Evolutionary conservation across 2,113 vertebrate genomes (phyloP).

Genomic region (Oncorhynchus kisutch): DNA sequence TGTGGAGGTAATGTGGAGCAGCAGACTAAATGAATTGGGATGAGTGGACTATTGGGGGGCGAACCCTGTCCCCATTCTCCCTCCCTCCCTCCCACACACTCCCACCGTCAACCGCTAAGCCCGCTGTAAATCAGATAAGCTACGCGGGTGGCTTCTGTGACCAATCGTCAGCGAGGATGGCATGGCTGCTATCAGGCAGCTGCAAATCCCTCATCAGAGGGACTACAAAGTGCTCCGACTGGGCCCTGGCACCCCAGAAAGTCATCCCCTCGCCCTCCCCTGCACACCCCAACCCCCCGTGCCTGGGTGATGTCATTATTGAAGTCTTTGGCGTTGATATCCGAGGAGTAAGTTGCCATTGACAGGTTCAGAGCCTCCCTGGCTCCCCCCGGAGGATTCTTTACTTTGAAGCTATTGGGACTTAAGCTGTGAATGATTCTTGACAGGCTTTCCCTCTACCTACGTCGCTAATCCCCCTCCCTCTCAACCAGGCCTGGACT

Average conservation of each 20-base stretch:
- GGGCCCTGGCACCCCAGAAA: conserved; percentile 79
- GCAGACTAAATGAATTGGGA: conserved; percentile 59
- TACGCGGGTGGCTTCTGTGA: conserved; percentile 62
- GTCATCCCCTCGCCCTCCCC: conserved; percentile 49
- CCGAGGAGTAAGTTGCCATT: conserved; percentile 84
- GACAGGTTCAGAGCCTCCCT: conserved; percentile 11
- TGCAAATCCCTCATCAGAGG: conserved; percentile 83
- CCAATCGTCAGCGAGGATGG: conserved; percentile 60
- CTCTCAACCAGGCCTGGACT: conserved; percentile 12
- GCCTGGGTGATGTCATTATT: conserved; percentile 94
- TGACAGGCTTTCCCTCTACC: conserved; percentile 87
- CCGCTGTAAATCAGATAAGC: conserved; percentile 73
- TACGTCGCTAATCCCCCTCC: conserved; percentile 78
- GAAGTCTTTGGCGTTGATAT: conserved; percentile 85
- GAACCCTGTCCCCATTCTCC: conserved; percentile 69
- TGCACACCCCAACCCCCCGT: conserved; percentile 54
- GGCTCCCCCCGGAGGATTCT: conserved; percentile 87
- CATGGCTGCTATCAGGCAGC: conserved; percentile 79
- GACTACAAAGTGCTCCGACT: conserved; percentile 89
- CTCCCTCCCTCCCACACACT: not conserved
- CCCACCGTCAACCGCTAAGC: conserved; percentile 58
- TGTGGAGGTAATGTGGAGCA: conserved; percentile 5
- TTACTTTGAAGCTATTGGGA: conserved; percentile 97
- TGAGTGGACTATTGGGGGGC: conserved; percentile 54
- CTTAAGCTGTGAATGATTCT: conserved; percentile 96